Conservation (phyloP, 2,797 vertebrate genomes). For the Cheirogaleus major region DNA sequence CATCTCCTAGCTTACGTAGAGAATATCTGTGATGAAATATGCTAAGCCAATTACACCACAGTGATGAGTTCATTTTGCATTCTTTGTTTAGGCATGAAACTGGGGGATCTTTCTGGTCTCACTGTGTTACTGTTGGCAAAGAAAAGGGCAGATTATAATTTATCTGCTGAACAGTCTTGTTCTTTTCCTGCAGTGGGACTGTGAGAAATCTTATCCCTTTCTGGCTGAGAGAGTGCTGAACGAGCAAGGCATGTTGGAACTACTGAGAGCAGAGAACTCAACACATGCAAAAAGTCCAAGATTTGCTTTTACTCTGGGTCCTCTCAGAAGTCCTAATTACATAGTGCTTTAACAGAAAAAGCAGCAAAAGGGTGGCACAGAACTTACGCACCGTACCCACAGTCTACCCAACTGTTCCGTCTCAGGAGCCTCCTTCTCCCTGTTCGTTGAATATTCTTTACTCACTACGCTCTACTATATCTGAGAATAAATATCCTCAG, state of each 20-base stretch:
- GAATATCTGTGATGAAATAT: not conserved
- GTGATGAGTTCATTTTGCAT: not conserved
- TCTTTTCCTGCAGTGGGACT: not conserved
- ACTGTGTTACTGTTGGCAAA: not conserved
- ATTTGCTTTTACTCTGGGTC: not conserved
- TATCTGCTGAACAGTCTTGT: not conserved
- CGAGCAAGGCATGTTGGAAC: not conserved
- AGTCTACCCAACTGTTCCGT: not conserved
- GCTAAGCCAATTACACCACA: not conserved
- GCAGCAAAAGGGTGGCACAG: not conserved
- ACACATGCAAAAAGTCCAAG: not conserved
- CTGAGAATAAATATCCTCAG: not conserved
- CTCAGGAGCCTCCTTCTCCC: not conserved
- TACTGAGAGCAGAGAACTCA: not conserved
- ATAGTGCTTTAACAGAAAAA: not conserved
- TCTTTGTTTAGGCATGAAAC: not conserved
- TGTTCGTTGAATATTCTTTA: not conserved
- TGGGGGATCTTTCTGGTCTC: not conserved
- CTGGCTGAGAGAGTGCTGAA: not conserved
- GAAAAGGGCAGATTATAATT: not conserved
- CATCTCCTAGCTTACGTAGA: fast-evolving
- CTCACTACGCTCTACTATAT: not conserved
- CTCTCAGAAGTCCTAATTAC: not conserved
- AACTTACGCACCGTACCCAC: fast-evolving
- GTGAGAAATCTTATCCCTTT: not conserved